Evolutionary conservation across 2,113 vertebrate species (phyloP), one percentile per base, ranked within the genome.

Genomic region (Seriola dumerili): DNA sequence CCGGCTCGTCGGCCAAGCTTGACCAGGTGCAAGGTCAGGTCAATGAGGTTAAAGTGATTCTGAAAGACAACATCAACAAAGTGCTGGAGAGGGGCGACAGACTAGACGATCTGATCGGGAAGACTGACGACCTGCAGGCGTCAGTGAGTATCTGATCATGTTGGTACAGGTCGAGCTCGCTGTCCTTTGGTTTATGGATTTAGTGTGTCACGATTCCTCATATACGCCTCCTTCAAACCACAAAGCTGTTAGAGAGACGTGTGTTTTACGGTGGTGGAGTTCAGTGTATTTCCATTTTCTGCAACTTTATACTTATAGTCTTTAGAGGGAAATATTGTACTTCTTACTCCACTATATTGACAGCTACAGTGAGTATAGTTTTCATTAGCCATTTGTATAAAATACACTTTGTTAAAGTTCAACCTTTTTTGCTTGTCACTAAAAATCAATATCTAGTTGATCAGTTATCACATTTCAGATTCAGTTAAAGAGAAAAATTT

Each of bases 51-150:
- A 97, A 96, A 94, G 94, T 95, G 8, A 93, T 96, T 32, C 94
- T 97, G 80, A 94, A 89, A 64, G 95, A 96, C 91, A 97, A 97
- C 94, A 96, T 97, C 71, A 94, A 96, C 78, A 96, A 95, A 82
- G 95, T 97, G 73, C 81, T 97, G 88, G 95, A 96, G 86, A 94
- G 94, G 21, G 96, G 95, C 29, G 96, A 96, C 83, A 88, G 83
- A 13, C 36, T 96, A 46, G 96, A 93, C 7, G 92, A 95, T 7
- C 90, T 96, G 66, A 94, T 95, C 14, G 91, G 83, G 52, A 96
- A 94, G 87, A 95, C 93, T 0, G 91, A 93, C 14, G 94, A 95
- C 83, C 93, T 95, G 25, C 94, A 95, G 89, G 94, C 94, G 3
- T 94, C 93, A 52, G 97, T 97, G 72, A 97, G 89, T 88, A 34